These are phyloP conservation scores for Leucania comma DNA, from an alignment of 2,888 invertebrate genomes.

Conservation along the genomic window DNA sequence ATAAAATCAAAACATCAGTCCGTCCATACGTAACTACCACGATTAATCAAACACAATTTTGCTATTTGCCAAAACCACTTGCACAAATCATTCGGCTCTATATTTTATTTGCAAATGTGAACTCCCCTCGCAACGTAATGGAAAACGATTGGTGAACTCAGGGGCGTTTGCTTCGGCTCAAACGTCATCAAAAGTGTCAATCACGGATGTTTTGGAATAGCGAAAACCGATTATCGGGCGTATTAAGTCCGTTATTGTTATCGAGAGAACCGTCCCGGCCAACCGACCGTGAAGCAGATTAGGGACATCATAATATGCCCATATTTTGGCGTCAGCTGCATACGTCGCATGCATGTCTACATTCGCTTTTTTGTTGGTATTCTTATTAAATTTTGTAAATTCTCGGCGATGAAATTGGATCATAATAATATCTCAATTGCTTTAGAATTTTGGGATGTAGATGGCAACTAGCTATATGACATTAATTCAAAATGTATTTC, in stretches of 20 bases:
- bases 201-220: constrained; percentile 89
- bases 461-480: constrained; percentile 11
- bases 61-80: constrained; percentile 61
- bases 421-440: constrained; percentile 43
- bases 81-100: constrained; percentile 58
- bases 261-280: constrained; percentile 85
- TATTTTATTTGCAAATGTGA: constrained; percentile 66
- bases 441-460: constrained; percentile 26
- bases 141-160: constrained; percentile 74
- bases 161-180: constrained; percentile 80
- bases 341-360: constrained; percentile 80
- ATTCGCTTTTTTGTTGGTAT: constrained; percentile 72
- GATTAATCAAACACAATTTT: constrained; percentile 59
- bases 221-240: constrained; percentile 89
- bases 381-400: constrained; percentile 71
- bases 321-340: constrained; percentile 90
- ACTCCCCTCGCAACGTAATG: constrained; percentile 69
- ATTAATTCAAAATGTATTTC: not conserved
- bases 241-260: constrained; percentile 90
- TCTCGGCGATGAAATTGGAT: constrained; percentile 54
- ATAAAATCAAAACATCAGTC: constrained; percentile 37
- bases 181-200: constrained; percentile 89
- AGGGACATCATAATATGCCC: constrained; percentile 89
- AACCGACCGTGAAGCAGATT: constrained; percentile 88
- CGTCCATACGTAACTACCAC: constrained; percentile 23